Evolutionary conservation across 1,140 invertebrate genomes (phyloP), one percentile per base, ranked within the genome.

Genomic region (Drosophila rufa): DNA sequence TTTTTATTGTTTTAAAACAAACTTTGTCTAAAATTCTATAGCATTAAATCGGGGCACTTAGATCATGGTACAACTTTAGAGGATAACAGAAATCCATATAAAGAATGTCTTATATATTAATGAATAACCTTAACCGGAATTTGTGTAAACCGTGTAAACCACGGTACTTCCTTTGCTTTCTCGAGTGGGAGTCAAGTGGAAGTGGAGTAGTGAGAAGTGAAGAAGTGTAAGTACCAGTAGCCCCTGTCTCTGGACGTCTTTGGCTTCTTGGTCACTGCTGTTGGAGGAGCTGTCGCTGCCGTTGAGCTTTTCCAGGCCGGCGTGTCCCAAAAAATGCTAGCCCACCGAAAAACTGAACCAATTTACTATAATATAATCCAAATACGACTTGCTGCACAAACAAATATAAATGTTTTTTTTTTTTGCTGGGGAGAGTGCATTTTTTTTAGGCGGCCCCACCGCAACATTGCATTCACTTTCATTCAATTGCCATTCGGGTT

Each of bases 261-360:
- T 40, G 74, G 42, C 71, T 66, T 66, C 22, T 75, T 47, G 64
- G 68, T 19, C 68, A 12, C 33, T 36, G 51, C 30, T 25, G 36
- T 14, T 22, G 53, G 25, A 45, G 50, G n/a, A n/a, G 43, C 57
- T 69, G 55, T 60, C 43, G 58, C 66, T 48, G 71, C 59, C 42
- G 38, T 38, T 47, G 40, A n/a, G n/a, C 40, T 69, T 47, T 64
- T 51, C 47, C 46, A 22, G 77, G 22, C 74, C 60, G 79, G 53
- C 65, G 64, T 69, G 70, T 61, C 67, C 82, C 60, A 75, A 86
- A 81, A 84, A 81, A 81, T 75, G 67, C 43, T 50, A 50, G 65
- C 38, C 57, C 38, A 33, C 50, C 14, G 22, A 30, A 40, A 47
- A 33, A 9, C 30, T 5, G n/a, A 73, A 65, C 59, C 48, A 50